Evolutionary conservation across 1,140 invertebrate species (phyloP).

Genomic region (Drosophila dunni): DNA sequence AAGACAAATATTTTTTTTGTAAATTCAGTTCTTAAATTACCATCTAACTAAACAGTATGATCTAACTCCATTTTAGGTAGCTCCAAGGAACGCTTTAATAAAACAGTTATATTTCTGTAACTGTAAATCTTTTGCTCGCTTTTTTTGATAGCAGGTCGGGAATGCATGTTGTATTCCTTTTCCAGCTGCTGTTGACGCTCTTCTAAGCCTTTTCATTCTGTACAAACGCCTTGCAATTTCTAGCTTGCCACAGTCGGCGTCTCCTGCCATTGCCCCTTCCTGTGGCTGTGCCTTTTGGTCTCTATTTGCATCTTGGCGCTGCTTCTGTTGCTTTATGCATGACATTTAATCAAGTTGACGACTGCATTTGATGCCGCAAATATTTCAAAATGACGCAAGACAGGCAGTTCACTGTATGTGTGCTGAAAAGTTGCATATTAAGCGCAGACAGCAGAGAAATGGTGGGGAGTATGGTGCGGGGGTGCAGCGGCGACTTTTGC

Average conservation of each 20-base stretch:
- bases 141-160: conserved; percentile 37
- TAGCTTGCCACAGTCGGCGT: conserved; percentile 43
- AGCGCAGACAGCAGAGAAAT: conserved; percentile 70
- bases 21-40: too few species aligned
- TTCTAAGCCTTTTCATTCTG: conserved; percentile 51
- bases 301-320: conserved; percentile 55
- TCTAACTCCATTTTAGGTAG: too few species aligned
- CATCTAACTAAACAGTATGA: too few species aligned
- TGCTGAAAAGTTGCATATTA: conserved; percentile 80
- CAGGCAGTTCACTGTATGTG: conserved; percentile 44
- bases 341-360: conserved; percentile 83
- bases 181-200: conserved; percentile 10
- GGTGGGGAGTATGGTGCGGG: background rate
- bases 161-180: conserved; percentile 38
- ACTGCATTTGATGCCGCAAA: conserved; percentile 83
- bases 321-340: conserved; percentile 80
- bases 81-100: conserved; percentile 12
- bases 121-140: conserved; percentile 14
- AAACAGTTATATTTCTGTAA: conserved; percentile 63
- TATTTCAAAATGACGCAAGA: conserved; percentile 82
- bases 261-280: conserved; percentile 1
- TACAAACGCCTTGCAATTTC: conserved; percentile 72
- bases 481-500: conserved; percentile 60
- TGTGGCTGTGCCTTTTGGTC: conserved; percentile 36
- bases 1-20: background rate